A percentile compares a stretch with the other conserved stretches of the same genome.
phyloP scores from a whole-genome alignment of 2,113 vertebrate species.

The Hemicordylus capensis region DNA sequence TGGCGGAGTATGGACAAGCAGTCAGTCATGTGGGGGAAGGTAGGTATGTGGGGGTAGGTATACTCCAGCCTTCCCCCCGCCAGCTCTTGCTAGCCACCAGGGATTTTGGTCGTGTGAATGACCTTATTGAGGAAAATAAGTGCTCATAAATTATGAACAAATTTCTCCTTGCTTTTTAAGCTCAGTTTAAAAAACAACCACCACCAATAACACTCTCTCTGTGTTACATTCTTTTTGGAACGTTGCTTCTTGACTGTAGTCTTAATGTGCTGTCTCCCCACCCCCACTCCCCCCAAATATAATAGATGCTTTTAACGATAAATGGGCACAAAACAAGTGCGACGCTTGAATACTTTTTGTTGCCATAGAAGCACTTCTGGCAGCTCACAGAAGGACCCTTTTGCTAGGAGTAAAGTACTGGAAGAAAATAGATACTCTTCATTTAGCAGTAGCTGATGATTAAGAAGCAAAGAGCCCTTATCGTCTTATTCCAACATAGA shows the following conservation, averaged over 20 bases:
- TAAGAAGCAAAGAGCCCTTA: constrained; percentile 71
- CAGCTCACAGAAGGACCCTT: constrained; percentile 77
- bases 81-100: too few species aligned
- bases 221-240: constrained; percentile 72
- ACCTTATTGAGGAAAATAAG: too few species aligned
- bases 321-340: constrained; percentile 80
- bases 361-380: constrained; percentile 84
- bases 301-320: constrained; percentile 80
- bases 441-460: constrained; percentile 77
- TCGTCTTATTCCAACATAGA: constrained; percentile 67
- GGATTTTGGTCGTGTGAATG: too few species aligned
- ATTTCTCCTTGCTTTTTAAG: constrained; percentile 42
- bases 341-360: constrained; percentile 82
- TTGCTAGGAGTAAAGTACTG: constrained; percentile 83
- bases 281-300: constrained; percentile 62
- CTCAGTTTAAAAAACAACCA: constrained; percentile 66
- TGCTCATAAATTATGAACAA: constrained; percentile 46
- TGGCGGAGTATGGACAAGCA: too few species aligned
- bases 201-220: constrained; percentile 57
- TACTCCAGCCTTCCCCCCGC: too few species aligned
- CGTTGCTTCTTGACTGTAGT: constrained; percentile 73
- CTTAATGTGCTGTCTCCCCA: constrained; percentile 75
- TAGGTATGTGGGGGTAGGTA: too few species aligned
- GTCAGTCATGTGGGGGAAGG: constrained; percentile 26
- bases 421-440: constrained; percentile 82